A percentile compares a stretch with the other conserved stretches of the same genome.
phyloP scores from a whole-genome alignment of 2,113 vertebrate genomes.

The Lagopus leucura region DNA sequence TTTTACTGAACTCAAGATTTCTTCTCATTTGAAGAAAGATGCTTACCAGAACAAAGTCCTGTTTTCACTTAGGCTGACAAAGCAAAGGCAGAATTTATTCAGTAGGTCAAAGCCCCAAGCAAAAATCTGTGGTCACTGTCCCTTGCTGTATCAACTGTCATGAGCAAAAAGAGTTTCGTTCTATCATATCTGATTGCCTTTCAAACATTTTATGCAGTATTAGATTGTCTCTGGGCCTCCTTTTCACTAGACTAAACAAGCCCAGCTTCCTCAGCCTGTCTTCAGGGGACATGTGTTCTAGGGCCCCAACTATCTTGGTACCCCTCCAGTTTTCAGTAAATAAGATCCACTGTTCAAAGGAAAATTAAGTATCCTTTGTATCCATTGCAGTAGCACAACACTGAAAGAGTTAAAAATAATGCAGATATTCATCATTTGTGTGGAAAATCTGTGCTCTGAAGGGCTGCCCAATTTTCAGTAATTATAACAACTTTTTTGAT shows the following conservation, averaged over 20 bases:
- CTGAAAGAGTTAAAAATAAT: slow-evolving; percentile 54
- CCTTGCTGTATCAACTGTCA: neutral
- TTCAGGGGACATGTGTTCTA: neutral
- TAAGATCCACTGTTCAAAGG: slow-evolving; percentile 26
- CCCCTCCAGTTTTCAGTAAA: slow-evolving; percentile 38
- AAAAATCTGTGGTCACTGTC: neutral
- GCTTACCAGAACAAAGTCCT: neutral
- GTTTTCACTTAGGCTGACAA: neutral
- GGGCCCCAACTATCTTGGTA: neutral
- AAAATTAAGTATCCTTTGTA: slow-evolving; percentile 36
- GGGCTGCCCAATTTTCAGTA: slow-evolving; percentile 36
- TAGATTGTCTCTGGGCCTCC: neutral
- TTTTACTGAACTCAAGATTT: neutral
- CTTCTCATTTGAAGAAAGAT: neutral
- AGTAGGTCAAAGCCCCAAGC: neutral
- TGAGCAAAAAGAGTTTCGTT: neutral
- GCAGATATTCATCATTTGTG: slow-evolving; percentile 28
- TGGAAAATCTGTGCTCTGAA: slow-evolving; percentile 55
- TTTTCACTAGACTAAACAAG: slow-evolving; percentile 40
- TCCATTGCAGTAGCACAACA: slow-evolving; percentile 1
- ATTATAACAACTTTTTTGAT: slow-evolving; percentile 56
- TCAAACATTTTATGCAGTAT: neutral
- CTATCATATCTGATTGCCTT: neutral
- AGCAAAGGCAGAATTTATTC: neutral
- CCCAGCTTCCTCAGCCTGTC: neutral